A percentile compares a stretch with the other conserved stretches of the same genome.
Conservation (phyloP, 2,113 vertebrate species). For the Prietella phreatophila region DNA sequence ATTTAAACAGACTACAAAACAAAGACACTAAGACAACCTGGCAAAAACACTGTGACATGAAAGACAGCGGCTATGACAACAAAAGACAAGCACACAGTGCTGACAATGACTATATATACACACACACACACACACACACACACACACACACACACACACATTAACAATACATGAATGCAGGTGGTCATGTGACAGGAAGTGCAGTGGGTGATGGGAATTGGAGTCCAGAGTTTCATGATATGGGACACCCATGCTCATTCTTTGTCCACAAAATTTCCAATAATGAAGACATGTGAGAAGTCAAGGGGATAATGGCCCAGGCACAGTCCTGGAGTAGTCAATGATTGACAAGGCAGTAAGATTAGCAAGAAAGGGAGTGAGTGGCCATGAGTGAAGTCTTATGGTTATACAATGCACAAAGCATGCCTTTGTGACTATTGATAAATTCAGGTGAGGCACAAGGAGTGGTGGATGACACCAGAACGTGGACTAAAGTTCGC, state of each 20-base stretch:
- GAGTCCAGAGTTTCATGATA: too few species aligned
- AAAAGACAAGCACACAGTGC: too few species aligned
- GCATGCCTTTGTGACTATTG: conserved; percentile 16
- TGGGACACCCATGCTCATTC: background rate
- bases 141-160: too few species aligned
- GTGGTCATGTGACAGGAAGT: too few species aligned
- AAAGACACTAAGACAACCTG: too few species aligned
- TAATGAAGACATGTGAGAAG: background rate
- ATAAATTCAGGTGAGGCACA: background rate
- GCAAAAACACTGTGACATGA: too few species aligned
- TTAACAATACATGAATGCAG: too few species aligned
- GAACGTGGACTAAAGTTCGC: conserved; percentile 20
- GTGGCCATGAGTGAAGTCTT: conserved; percentile 14
- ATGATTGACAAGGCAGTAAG: conserved; percentile 20
- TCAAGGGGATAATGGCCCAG: background rate
- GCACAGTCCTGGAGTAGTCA: conserved; percentile 8
- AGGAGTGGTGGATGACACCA: background rate
- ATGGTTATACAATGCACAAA: conserved; percentile 9
- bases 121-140: too few species aligned
- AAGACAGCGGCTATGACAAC: too few species aligned
- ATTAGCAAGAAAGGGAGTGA: background rate
- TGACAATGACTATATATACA: too few species aligned
- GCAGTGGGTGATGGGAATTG: too few species aligned
- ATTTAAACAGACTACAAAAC: too few species aligned
- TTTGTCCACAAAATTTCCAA: background rate